Evolutionary conservation across 2,113 vertebrate genomes (phyloP).

Genomic region (Dascyllus trimaculatus): DNA sequence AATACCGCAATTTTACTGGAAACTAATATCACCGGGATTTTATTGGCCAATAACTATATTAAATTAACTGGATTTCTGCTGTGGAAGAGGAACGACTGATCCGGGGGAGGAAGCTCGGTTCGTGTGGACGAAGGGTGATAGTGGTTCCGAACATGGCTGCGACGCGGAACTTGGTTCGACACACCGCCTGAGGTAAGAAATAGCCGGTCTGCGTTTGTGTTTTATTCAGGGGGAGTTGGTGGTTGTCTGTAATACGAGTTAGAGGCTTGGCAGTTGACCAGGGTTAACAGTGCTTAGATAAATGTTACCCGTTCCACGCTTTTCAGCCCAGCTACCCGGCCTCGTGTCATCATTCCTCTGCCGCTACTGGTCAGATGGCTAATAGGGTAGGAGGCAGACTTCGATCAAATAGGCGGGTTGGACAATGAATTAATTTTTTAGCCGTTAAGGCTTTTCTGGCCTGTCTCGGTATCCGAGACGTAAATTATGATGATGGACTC

Average conservation of each 20-base stretch:
- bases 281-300: constrained; percentile 3
- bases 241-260: background rate
- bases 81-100: constrained; percentile 70
- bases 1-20: constrained; percentile 47
- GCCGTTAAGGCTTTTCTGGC: background rate
- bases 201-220: background rate
- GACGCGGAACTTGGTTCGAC: constrained; percentile 82
- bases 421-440: constrained; percentile 7
- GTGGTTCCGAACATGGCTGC: constrained; percentile 86
- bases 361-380: constrained; percentile 9
- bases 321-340: constrained; percentile 59
- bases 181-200: constrained; percentile 85
- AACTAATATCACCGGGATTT: constrained; percentile 54
- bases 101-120: constrained; percentile 84
- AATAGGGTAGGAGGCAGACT: constrained; percentile 5
- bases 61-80: constrained; percentile 62
- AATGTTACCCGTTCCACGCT: constrained; percentile 16
- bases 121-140: constrained; percentile 77
- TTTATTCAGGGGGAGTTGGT: background rate
- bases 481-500: constrained; percentile 21
- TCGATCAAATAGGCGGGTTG: constrained; percentile 2
- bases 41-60: constrained; percentile 4
- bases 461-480: constrained; percentile 7
- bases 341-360: constrained; percentile 45
- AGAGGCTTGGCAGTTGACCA: constrained; percentile 13